These are phyloP conservation scores for Microctenopoma lineatum DNA, from an alignment of 2,797 vertebrate species.

Conservation along the genomic window DNA sequence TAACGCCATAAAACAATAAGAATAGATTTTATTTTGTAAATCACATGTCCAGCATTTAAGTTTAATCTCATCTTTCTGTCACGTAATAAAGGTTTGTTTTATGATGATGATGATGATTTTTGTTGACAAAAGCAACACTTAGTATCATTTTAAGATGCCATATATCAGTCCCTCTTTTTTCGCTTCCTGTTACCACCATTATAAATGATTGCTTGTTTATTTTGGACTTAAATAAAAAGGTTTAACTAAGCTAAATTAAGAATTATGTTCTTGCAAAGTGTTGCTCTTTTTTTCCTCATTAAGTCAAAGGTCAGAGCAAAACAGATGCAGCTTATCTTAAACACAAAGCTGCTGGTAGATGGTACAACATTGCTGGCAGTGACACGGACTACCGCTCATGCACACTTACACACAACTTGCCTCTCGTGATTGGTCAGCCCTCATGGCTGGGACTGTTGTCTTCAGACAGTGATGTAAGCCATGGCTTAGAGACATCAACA, in stretches of 20 bases:
- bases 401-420: slow-evolving; percentile 9
- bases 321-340: slow-evolving; percentile 40
- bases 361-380: slow-evolving; percentile 11
- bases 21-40: no score
- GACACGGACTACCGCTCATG: not conserved
- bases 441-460: slow-evolving; percentile 47
- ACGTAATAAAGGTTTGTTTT: no score
- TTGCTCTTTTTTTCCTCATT: not conserved
- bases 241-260: not conserved
- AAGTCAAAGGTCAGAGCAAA: slow-evolving; percentile 7
- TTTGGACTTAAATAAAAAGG: slow-evolving; percentile 11
- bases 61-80: no score
- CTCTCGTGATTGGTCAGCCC: slow-evolving; percentile 29
- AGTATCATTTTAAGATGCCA: not conserved
- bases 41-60: no score
- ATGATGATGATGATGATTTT: no score
- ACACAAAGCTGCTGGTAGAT: slow-evolving; percentile 5
- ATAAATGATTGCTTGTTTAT: slow-evolving; percentile 12
- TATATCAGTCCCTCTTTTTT: not conserved
- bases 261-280: not conserved
- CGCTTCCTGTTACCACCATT: not conserved
- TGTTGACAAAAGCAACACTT: no score
- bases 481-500: slow-evolving; percentile 43
- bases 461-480: slow-evolving; percentile 53
- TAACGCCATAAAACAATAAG: no score